Percentiles rank a stretch among this genome's conserved stretches.
Evolutionary conservation across 2,888 invertebrate genomes (phyloP).

Genomic region (Hemicrepidius hirtus): DNA sequence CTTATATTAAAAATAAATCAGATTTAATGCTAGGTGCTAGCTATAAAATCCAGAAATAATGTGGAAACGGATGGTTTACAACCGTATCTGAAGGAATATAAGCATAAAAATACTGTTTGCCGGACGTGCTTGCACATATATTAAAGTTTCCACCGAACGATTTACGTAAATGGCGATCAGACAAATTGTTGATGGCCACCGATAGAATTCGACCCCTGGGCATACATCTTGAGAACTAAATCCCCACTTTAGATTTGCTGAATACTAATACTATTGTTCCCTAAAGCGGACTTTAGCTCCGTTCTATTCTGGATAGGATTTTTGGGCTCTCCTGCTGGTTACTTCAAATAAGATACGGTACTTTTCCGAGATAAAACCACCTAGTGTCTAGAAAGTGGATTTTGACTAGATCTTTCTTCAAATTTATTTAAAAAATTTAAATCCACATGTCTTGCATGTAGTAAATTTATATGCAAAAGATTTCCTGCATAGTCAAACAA

Average conservation of each 20-base stretch:
- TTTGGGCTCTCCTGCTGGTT: conserved; percentile 1
- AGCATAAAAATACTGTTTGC: conserved; percentile 46
- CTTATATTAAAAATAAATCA: conserved; percentile 47
- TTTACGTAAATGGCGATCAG: conserved; percentile 62
- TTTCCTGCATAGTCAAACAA: no score
- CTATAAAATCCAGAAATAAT: conserved; percentile 49
- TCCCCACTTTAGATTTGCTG: conserved; percentile 59
- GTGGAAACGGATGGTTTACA: conserved; percentile 25
- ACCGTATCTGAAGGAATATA: conserved; percentile 21
- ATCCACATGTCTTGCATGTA: neutral
- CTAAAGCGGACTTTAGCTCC: conserved; percentile 25
- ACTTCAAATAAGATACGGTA: conserved; percentile 12
- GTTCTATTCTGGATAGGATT: conserved; percentile 8
- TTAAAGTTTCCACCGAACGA: conserved; percentile 54
- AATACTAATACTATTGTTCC: conserved; percentile 54
- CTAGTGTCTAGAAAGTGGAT: conserved; percentile 7
- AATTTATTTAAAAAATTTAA: neutral
- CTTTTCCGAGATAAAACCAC: conserved; percentile 4
- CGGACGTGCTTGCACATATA: conserved; percentile 53
- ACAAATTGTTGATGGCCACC: conserved; percentile 63
- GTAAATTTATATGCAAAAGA: no score
- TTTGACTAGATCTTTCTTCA: neutral
- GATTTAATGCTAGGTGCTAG: conserved; percentile 32
- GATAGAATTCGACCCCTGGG: conserved; percentile 60
- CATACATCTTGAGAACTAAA: conserved; percentile 60